These are phyloP conservation scores for Agapostemon virescens DNA, from an alignment of 2,888 invertebrate species.

Conservation along the genomic window DNA sequence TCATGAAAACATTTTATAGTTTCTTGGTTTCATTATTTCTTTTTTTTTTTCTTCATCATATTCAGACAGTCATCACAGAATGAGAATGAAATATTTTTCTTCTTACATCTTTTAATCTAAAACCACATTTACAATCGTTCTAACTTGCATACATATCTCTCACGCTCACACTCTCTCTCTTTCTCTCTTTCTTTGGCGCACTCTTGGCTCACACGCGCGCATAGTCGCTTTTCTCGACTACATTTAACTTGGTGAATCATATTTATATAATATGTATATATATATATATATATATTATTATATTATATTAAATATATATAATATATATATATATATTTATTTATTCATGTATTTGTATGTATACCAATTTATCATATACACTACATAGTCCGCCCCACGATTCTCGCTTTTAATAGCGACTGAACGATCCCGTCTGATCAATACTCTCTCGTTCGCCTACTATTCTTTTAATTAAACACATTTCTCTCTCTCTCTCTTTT, in stretches of 20 bases:
- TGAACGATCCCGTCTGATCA: constrained; percentile 40
- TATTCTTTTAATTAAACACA: constrained; percentile 37
- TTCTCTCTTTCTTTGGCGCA: constrained; percentile 44
- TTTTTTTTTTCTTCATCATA: constrained; percentile 58
- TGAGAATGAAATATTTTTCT: constrained; percentile 76
- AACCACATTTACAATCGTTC: constrained; percentile 65
- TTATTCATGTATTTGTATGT: constrained; percentile 55
- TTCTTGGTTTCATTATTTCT: constrained; percentile 45
- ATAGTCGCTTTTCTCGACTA: constrained; percentile 35
- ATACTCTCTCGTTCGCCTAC: constrained; percentile 42
- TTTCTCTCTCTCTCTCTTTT: neutral
- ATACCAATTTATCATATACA: constrained; percentile 59
- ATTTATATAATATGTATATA: constrained; percentile 55
- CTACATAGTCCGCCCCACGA: constrained; percentile 62
- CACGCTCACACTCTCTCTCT: constrained; percentile 30
- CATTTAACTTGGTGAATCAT: constrained; percentile 68
- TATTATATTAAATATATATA: too few relatives aligned
- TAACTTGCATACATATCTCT: neutral
- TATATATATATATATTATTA: too few relatives aligned
- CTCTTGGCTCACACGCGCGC: constrained; percentile 35
- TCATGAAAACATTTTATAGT: constrained; percentile 71
- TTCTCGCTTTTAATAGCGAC: constrained; percentile 53
- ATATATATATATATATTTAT: constrained; percentile 49
- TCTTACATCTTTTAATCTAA: constrained; percentile 65
- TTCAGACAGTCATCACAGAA: constrained; percentile 79